Percentiles rank a stretch among this genome's conserved stretches.
These are phyloP conservation scores for Petroica traversi DNA, from an alignment of 2,113 vertebrate species.

Conservation along the genomic window DNA sequence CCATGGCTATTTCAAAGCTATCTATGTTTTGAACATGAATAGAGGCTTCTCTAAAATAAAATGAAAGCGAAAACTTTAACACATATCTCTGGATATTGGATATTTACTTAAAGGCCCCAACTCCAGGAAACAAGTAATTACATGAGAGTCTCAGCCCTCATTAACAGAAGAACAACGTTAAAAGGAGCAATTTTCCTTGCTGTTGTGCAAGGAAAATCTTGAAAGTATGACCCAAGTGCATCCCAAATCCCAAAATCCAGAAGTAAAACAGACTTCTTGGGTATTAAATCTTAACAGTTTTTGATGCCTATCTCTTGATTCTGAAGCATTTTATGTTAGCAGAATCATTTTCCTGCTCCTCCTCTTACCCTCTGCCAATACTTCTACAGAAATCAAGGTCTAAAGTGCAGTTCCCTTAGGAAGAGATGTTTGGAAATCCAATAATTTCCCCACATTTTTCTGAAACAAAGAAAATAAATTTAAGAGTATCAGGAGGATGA, in stretches of 20 bases:
- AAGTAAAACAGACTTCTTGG: background rate
- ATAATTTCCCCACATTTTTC: background rate
- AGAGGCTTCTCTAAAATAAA: background rate
- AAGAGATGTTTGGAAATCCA: background rate
- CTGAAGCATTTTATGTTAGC: background rate
- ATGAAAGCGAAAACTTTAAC: background rate
- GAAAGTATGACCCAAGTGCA: background rate
- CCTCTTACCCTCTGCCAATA: background rate
- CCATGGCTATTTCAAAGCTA: background rate
- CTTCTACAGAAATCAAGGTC: background rate
- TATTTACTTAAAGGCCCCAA: background rate
- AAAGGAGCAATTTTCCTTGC: background rate
- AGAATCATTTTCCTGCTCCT: background rate
- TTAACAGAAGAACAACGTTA: background rate
- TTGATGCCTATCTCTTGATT: background rate
- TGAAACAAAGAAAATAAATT: background rate
- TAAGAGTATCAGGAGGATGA: background rate
- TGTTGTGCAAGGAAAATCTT: background rate
- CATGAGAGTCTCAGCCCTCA: background rate
- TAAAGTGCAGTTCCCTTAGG: background rate
- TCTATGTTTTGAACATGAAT: background rate
- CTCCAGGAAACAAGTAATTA: slow-evolving; percentile 28
- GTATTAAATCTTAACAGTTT: background rate
- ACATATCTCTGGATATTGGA: background rate
- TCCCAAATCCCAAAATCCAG: background rate